These are phyloP conservation scores for Morone chrysops DNA, from an alignment of 2,113 vertebrate genomes.

Conservation along the genomic window DNA sequence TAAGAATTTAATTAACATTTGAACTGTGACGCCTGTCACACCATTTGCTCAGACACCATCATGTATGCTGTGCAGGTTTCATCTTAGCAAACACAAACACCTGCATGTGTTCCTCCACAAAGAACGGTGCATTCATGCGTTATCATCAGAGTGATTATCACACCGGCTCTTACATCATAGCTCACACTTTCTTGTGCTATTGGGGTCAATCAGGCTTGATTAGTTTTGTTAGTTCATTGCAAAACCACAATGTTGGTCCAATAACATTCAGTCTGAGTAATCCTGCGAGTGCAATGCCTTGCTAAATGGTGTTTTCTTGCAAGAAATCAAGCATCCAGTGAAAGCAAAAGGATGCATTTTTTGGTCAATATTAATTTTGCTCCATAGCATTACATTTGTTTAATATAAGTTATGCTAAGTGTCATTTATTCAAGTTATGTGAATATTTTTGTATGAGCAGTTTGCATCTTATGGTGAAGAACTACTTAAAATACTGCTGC, in stretches of 20 bases:
- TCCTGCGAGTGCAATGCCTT: neutral
- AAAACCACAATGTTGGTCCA: constrained; percentile 15
- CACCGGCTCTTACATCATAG: constrained; percentile 24
- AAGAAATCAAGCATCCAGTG: neutral
- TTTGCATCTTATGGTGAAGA: constrained; percentile 5
- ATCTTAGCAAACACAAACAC: constrained; percentile 2
- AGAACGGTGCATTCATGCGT: neutral
- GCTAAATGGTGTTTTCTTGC: neutral
- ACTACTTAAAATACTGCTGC: constrained; percentile 27
- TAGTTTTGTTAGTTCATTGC: constrained; percentile 1
- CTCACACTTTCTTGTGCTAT: constrained; percentile 16
- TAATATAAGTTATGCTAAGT: neutral
- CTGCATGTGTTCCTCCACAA: neutral
- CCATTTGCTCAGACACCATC: neutral
- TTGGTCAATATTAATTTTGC: neutral
- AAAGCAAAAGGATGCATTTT: neutral
- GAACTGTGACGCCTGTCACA: constrained; percentile 20
- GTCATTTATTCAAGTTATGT: neutral
- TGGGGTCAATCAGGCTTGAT: constrained; percentile 29
- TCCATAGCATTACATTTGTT: neutral
- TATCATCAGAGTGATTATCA: constrained; percentile 1
- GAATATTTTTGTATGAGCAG: neutral
- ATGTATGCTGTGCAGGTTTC: neutral
- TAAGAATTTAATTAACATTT: constrained; percentile 33
- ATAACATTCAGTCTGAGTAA: constrained; percentile 5